Evolutionary conservation across 2,797 vertebrate species (phyloP), one percentile per base, ranked within the genome.

Genomic region (Apogon talboti): DNA sequence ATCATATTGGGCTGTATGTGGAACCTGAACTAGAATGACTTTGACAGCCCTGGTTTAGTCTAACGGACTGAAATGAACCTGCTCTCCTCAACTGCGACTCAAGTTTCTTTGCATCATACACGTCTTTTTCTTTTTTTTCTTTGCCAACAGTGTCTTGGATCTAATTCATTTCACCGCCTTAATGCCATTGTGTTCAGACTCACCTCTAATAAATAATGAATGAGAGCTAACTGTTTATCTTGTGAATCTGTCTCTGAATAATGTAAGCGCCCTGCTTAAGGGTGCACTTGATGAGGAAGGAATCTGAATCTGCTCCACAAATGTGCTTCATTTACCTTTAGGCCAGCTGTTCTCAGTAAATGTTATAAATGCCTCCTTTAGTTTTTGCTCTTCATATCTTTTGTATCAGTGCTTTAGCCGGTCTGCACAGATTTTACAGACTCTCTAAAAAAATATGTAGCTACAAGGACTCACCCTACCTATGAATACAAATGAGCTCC

Each of bases 121-220:
- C 50, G 69, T 41, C 63, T 21, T 62, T 65, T 40, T 55, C 53
- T 47, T 19, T 46, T 46, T 7, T 33, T 9, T 9, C 7, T 2
- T 24, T 5, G 21, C 30, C 30, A 6, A 13, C 9, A 21, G 15
- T 16, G 15, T 44, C 66, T 52, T 58, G 38, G 14, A 18, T 45
- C 30, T 37, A 66, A 76, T 67, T 76, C 69, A 57, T 71, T 78
- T 66, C 62, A 62, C 40, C 61, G 37, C 51, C 43, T 64, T 37
- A 28, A 53, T 54, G 46, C 55, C 50, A 9, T 7, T 35, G 74
- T 65, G 74, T 53, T 83, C 56, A 55, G 66, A 64, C 64, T 62
- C 55, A 61, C 77, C 68, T 76, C 75, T 74, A 61, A 85, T 87
- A 49, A 75, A 87, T 86, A 78, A 84, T 83, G 43, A 75, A 86